Percentiles rank a stretch among this genome's conserved stretches.
These are phyloP conservation scores for Campylorhamphus procurvoides DNA, from an alignment of 2,113 vertebrate genomes.

Conservation along the genomic window DNA sequence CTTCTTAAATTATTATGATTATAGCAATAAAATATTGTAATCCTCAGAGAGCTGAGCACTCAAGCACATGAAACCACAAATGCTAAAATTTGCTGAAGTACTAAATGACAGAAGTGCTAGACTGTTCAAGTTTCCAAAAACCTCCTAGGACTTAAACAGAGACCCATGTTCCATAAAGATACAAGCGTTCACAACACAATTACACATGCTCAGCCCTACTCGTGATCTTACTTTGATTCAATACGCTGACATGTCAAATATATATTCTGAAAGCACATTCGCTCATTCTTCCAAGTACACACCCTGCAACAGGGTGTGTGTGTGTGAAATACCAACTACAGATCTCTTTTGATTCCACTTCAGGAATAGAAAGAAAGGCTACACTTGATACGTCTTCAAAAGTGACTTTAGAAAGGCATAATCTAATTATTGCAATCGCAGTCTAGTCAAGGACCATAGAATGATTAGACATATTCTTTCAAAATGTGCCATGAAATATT, in stretches of 20 bases:
- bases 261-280: not conserved
- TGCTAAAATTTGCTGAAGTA: not conserved
- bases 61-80: not conserved
- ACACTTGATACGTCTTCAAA: not conserved
- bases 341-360: not conserved
- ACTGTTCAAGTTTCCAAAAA: not conserved
- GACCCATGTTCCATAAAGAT: not conserved
- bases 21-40: not conserved
- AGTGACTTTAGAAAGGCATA: not conserved
- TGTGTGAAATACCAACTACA: not conserved
- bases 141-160: not conserved
- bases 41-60: not conserved
- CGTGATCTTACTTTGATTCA: not conserved
- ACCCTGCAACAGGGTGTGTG: fast-evolving
- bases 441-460: not conserved
- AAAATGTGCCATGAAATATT: not conserved
- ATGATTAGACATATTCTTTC: not conserved
- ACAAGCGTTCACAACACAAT: not conserved
- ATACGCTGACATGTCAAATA: not conserved
- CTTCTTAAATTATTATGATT: not conserved
- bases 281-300: not conserved
- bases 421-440: not conserved
- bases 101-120: not conserved
- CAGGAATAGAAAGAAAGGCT: not conserved
- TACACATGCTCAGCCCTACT: not conserved